Base-by-base conservation (phyloP, 2,113 vertebrate genomes). In the Phycodurus eques region DNA sequence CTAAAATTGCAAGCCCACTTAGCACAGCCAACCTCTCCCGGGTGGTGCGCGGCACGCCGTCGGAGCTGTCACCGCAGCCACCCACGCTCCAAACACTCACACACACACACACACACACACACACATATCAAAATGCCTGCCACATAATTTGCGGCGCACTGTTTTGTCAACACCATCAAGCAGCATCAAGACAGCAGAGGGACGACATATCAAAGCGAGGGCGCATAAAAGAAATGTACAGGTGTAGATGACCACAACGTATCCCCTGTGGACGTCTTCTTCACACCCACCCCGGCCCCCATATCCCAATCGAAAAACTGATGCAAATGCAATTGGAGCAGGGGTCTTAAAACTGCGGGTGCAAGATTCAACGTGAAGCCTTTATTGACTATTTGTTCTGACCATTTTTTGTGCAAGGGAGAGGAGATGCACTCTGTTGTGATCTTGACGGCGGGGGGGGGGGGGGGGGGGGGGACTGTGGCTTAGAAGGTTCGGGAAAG, bases 1-100 rank as follows among this genome's bases (percentile, higher is more conserved):
- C 19, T 3, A 27, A 83, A 84, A 87, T 87, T 54, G 1, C 85
- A 88, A 7, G 85, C 88, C 78, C 88, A 88, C 88, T 88, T 88
- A 77, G 82, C 77, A 72, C 75, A 64, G 76, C 72, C 83, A 76
- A 78, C 69, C 78, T 68, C 9, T 1, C 3, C 9, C 44, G 27
- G 6, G 46, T 75, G 77, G 83, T 75, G 78, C 65, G 73, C 72
- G 80, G 76, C 80, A 51, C 64, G 13, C 57, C 69, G 72, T 72
- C 72, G 43, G 35, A 56, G 81, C 76, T 75, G 80, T 62, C 77
- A 76, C 72, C 46, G 70, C 80, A 74, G 33, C 46, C 80, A 4
- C 87, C 80, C 89, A 88, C 85, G 79, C 82, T n/a, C 68, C 68
- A 70, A 74, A 80, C 76, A 81, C 72, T 60, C 49, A 65, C 51